Conservation (phyloP, 2,888 invertebrate species). For the Cataglyphis livida region DNA sequence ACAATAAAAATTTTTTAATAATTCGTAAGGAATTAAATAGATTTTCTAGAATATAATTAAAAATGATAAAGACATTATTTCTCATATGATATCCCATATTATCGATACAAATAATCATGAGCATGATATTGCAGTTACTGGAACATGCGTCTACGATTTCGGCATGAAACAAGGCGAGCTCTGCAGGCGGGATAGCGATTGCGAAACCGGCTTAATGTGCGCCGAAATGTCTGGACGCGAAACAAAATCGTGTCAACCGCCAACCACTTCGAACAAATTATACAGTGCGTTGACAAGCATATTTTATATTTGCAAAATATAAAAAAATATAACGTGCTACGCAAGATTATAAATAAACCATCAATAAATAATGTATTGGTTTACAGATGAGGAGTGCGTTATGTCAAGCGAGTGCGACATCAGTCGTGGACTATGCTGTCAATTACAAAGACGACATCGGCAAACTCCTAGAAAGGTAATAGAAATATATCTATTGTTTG, state of each 20-base stretch:
- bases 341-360: neutral
- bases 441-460: conserved; percentile 94
- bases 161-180: conserved; percentile 93
- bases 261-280: conserved; percentile 91
- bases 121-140: conserved; percentile 86
- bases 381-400: conserved; percentile 91
- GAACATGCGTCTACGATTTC: conserved; percentile 88
- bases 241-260: conserved; percentile 92
- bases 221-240: conserved; percentile 90
- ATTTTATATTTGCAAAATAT: neutral
- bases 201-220: conserved; percentile 93
- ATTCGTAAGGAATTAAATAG: neutral
- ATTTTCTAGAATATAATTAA: neutral
- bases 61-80: neutral
- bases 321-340: neutral
- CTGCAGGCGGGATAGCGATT: conserved; percentile 94
- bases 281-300: conserved; percentile 86
- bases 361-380: conserved; percentile 32
- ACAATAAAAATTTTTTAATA: neutral
- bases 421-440: conserved; percentile 94
- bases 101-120: conserved; percentile 4
- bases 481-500: neutral
- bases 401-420: conserved; percentile 95
- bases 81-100: no score
- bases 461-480: conserved; percentile 93